phyloP scores from a whole-genome alignment of 2,888 invertebrate genomes.

The Phorcus lineatus region DNA sequence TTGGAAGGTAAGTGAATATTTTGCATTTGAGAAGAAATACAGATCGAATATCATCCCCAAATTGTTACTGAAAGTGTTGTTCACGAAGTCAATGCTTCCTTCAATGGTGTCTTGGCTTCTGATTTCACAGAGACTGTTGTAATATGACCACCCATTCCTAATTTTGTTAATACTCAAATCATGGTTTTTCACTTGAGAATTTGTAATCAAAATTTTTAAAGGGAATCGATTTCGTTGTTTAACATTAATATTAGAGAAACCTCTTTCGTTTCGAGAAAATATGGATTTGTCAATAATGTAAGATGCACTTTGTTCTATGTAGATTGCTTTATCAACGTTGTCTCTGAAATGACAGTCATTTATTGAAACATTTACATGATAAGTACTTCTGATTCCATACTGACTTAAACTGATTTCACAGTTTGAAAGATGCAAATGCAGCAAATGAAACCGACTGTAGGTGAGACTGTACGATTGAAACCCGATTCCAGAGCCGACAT shows the following conservation, averaged over 20 bases:
- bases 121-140: neutral
- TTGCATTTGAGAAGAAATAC: neutral
- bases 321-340: neutral
- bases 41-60: neutral
- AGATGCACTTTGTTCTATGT: neutral
- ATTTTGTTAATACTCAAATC: neutral
- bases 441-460: too few relatives aligned
- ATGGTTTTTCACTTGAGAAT: neutral
- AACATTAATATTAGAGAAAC: too few relatives aligned
- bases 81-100: neutral
- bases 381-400: neutral
- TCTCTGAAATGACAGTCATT: neutral
- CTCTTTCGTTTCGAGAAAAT: neutral
- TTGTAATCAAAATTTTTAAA: neutral
- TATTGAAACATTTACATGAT: neutral
- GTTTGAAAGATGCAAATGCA: neutral
- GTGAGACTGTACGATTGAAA: neutral
- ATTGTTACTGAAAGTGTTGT: neutral
- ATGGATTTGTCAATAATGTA: neutral
- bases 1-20: neutral
- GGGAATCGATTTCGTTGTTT: neutral
- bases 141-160: neutral
- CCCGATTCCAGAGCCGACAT: neutral
- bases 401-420: neutral
- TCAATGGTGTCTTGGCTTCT: neutral